phyloP scores from a whole-genome alignment of 2,888 invertebrate genomes.

The Chrysomela aeneicollis region DNA sequence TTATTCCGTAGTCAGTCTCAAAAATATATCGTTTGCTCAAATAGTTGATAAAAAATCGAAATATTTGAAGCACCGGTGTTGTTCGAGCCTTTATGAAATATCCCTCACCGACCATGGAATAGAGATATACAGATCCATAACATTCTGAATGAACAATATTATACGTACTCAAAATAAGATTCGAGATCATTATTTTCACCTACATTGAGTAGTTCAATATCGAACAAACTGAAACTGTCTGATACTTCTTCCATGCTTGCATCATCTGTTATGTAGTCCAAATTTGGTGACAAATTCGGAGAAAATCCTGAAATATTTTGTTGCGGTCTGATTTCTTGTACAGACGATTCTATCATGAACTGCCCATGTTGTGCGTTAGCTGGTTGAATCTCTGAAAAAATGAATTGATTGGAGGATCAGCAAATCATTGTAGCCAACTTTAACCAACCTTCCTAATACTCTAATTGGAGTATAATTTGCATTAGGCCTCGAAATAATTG shows the following conservation, averaged over 20 bases:
- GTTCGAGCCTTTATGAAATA: too few relatives aligned
- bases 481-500: too few relatives aligned
- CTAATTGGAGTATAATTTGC: too few relatives aligned
- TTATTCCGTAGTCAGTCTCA: too few relatives aligned
- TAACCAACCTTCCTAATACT: too few relatives aligned
- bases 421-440: too few relatives aligned
- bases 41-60: too few relatives aligned
- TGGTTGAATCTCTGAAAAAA: background rate
- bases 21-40: too few relatives aligned
- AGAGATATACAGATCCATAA: too few relatives aligned
- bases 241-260: slow-evolving; percentile 27
- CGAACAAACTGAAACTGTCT: slow-evolving; percentile 55
- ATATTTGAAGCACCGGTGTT: too few relatives aligned
- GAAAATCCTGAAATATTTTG: background rate
- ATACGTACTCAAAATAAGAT: background rate
- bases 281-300: slow-evolving; percentile 20
- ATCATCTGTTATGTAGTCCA: slow-evolving; percentile 14
- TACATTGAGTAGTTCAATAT: slow-evolving; percentile 56
- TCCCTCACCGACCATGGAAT: too few relatives aligned
- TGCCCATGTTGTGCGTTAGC: background rate
- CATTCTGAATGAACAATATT: slow-evolving; percentile 1
- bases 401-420: too few relatives aligned
- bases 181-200: slow-evolving; percentile 18
- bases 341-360: background rate
- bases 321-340: background rate